These are phyloP conservation scores for Syndactyla subalaris DNA, from an alignment of 2,797 vertebrate species.

Conservation along the genomic window DNA sequence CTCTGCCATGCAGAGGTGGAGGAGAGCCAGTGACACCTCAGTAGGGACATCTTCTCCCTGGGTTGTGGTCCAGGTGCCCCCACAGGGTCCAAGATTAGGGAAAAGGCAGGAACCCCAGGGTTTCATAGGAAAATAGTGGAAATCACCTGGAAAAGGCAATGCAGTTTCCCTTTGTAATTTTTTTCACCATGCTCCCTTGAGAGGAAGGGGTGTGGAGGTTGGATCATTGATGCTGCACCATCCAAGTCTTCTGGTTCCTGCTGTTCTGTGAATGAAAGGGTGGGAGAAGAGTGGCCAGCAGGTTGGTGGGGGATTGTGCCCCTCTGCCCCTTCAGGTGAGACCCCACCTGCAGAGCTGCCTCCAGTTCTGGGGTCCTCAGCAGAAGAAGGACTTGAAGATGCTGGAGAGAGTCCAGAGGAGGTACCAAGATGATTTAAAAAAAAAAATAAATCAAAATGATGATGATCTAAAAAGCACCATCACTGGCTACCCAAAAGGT, in stretches of 20 bases:
- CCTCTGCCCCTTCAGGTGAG: not conserved
- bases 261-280: not conserved
- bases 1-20: fast-evolving
- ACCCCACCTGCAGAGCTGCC: not conserved
- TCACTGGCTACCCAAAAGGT: fast-evolving
- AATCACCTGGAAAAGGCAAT: not conserved
- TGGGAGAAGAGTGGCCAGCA: not conserved
- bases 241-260: not conserved
- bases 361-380: not conserved
- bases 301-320: not conserved
- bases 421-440: too few species aligned
- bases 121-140: not conserved
- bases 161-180: not conserved
- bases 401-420: not conserved
- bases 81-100: not conserved
- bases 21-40: fast-evolving
- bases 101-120: not conserved
- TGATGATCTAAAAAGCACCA: not conserved
- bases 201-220: not conserved
- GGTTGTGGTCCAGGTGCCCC: not conserved
- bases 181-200: fast-evolving
- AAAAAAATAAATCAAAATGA: not conserved
- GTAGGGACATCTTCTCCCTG: not conserved
- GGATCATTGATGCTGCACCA: not conserved
- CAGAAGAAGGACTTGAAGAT: fast-evolving